Evolutionary conservation across 2,113 vertebrate genomes (phyloP).

Genomic region (Poeciliopsis turrubarensis): DNA sequence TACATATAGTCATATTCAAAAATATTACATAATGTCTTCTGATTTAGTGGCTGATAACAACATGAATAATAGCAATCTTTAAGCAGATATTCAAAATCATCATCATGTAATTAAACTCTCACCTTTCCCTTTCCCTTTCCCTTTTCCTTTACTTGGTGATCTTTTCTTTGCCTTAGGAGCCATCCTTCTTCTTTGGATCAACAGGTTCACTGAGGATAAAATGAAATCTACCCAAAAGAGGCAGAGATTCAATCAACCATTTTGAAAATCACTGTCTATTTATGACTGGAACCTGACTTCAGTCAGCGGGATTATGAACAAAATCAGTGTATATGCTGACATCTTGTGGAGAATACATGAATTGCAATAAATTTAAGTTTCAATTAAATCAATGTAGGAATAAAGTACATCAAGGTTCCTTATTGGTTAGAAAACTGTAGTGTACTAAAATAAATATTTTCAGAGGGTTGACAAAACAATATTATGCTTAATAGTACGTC

Average conservation of each 20-base stretch:
- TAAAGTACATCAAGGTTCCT: too few species aligned
- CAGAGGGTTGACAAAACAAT: too few species aligned
- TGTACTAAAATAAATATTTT: too few species aligned
- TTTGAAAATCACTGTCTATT: not conserved
- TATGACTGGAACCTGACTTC: not conserved
- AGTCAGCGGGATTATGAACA: not conserved
- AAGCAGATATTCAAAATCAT: too few species aligned
- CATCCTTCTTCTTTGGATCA: slow-evolving; percentile 50
- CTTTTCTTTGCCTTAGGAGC: slow-evolving; percentile 62
- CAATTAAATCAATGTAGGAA: not conserved
- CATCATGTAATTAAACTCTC: slow-evolving; percentile 8
- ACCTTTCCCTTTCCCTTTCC: slow-evolving; percentile 65
- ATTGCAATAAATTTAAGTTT: not conserved
- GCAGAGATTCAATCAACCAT: not conserved
- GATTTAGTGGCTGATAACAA: too few species aligned
- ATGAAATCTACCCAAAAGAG: not conserved
- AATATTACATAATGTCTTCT: too few species aligned
- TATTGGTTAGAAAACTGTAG: too few species aligned
- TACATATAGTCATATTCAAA: too few species aligned
- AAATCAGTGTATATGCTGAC: slow-evolving; percentile 35
- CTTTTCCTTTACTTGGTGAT: slow-evolving; percentile 18
- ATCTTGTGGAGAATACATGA: slow-evolving; percentile 52
- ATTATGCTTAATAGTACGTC: too few species aligned
- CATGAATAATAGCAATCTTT: too few species aligned
- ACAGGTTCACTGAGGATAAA: not conserved